Evolutionary conservation across 2,888 invertebrate genomes (phyloP).

Genomic region (Metacarcinus magister): DNA sequence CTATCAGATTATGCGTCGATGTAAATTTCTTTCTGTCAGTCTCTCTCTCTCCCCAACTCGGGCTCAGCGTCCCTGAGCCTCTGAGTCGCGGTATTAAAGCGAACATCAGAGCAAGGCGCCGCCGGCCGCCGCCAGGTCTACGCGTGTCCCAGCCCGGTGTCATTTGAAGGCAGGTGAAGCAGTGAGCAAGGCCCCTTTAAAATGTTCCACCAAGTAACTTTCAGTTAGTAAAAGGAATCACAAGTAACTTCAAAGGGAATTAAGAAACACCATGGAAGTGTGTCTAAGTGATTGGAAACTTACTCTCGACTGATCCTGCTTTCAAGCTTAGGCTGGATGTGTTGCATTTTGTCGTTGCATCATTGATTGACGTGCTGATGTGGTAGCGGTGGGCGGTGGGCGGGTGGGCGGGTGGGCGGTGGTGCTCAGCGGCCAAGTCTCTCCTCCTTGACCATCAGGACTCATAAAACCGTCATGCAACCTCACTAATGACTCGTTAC

Average conservation of each 20-base stretch:
- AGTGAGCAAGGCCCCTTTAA: not conserved
- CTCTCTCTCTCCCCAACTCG: not conserved
- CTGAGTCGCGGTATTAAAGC: slow-evolving; percentile 21
- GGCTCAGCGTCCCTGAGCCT: not conserved
- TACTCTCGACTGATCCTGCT: not conserved
- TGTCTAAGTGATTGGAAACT: not conserved
- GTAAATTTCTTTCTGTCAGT: not conserved
- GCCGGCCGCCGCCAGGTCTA: not conserved
- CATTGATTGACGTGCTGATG: slow-evolving; percentile 6
- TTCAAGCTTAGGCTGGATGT: not conserved
- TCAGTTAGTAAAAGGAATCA: not conserved
- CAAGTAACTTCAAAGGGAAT: not conserved
- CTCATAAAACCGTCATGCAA: slow-evolving; percentile 36
- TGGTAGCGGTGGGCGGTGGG: not conserved
- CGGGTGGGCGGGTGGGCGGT: too few relatives aligned
- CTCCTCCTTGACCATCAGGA: not conserved
- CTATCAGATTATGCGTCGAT: not conserved
- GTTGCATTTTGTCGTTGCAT: slow-evolving; percentile 45
- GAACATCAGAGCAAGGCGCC: not conserved
- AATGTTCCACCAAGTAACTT: not conserved
- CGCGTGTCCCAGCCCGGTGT: slow-evolving; percentile 12
- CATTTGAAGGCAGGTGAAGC: not conserved
- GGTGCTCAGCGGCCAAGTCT: not conserved
- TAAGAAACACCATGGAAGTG: not conserved
- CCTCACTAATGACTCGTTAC: not conserved